Percentiles rank a stretch among this genome's conserved stretches.
Conservation (phyloP, 2,113 vertebrate species). For the Semicossyphus pulcher region DNA sequence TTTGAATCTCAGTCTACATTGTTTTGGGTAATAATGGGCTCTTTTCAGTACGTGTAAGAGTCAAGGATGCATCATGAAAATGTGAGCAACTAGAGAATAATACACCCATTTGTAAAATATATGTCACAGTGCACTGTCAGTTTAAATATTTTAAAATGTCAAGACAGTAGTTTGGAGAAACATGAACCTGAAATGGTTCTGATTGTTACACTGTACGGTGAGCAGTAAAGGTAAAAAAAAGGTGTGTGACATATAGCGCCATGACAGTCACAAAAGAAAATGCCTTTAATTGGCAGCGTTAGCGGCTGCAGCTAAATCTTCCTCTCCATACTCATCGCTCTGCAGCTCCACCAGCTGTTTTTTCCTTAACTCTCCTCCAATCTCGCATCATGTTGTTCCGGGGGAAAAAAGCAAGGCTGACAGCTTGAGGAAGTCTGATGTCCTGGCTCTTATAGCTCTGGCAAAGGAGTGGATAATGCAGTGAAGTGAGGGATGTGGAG, state of each 20-base stretch:
- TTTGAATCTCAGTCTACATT: neutral
- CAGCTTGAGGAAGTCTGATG: conserved; percentile 78
- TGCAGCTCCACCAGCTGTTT: conserved; percentile 66
- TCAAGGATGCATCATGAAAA: neutral
- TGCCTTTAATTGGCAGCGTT: conserved; percentile 61
- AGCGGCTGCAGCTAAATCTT: conserved; percentile 37
- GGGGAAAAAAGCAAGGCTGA: conserved; percentile 50
- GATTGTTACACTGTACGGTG: neutral
- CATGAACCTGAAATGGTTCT: neutral
- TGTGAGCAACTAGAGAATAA: neutral
- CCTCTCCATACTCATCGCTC: conserved; percentile 47
- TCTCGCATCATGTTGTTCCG: conserved; percentile 46
- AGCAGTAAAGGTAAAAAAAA: conserved; percentile 49
- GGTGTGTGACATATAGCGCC: conserved; percentile 45
- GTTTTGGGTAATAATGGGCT: neutral
- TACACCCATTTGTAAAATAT: neutral
- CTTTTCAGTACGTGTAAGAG: neutral
- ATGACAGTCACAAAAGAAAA: conserved; percentile 53
- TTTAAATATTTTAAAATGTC: conserved; percentile 9
- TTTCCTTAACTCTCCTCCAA: conserved; percentile 23
- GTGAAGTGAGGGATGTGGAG: conserved; percentile 62
- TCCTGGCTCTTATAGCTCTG: conserved; percentile 65
- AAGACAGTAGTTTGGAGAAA: conserved; percentile 3
- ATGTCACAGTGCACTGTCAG: conserved; percentile 3
- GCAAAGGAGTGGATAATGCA: conserved; percentile 67